These are phyloP conservation scores for Hypomesus transpacificus DNA, from an alignment of 2,113 vertebrate species.

Conservation along the genomic window DNA sequence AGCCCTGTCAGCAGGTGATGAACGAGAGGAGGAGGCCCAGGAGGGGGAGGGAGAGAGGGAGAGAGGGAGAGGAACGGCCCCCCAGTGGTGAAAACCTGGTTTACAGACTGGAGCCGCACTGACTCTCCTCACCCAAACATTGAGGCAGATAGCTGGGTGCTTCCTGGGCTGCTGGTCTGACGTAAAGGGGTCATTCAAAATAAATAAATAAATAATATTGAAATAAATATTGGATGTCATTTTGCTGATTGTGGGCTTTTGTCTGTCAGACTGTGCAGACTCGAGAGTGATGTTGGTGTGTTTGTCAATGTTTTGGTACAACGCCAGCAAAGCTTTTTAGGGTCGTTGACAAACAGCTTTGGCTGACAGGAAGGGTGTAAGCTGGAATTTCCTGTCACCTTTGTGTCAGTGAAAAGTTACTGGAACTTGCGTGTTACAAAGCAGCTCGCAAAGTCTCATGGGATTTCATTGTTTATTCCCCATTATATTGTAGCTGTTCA, in stretches of 20 bases:
- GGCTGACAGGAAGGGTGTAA: constrained; percentile 64
- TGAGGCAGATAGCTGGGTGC: background rate
- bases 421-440: constrained; percentile 20
- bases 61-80: constrained; percentile 35
- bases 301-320: constrained; percentile 20
- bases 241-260: background rate
- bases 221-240: constrained; percentile 2
- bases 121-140: constrained; percentile 6
- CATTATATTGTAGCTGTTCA: no score
- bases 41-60: background rate
- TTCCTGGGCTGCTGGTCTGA: constrained; percentile 18
- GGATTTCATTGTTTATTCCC: no score
- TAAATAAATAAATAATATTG: no score
- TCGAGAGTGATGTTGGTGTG: constrained; percentile 20
- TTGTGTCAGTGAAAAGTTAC: constrained; percentile 40
- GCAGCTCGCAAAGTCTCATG: no score
- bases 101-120: constrained; percentile 32
- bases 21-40: constrained; percentile 52
- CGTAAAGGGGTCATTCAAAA: constrained; percentile 27
- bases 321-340: constrained; percentile 42
- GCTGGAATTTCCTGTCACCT: constrained; percentile 69
- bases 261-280: background rate
- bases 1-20: constrained; percentile 61
- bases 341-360: constrained; percentile 48
- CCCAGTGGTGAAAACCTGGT: constrained; percentile 54